These are phyloP conservation scores for Sycobia sp. DNA, from an alignment of 1,140 invertebrate species.

Conservation along the genomic window DNA sequence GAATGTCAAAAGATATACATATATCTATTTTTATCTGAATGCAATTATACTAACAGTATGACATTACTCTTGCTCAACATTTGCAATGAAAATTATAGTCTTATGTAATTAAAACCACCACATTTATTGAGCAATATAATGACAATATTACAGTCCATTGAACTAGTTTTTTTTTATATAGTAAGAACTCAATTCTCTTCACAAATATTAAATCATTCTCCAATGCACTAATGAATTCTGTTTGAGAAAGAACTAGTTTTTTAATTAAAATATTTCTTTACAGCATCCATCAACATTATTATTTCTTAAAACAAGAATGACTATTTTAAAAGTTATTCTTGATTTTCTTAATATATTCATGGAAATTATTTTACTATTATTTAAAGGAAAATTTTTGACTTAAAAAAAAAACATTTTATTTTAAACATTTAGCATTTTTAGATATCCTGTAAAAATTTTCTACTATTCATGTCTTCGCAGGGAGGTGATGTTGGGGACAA, in stretches of 20 bases:
- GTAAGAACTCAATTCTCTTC: too few species aligned
- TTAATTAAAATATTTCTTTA: slow-evolving; percentile 28
- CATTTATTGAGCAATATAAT: too few species aligned
- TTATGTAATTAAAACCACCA: slow-evolving; percentile 30
- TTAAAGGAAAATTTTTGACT: too few species aligned
- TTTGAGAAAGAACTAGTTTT: neutral
- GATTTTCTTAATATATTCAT: neutral
- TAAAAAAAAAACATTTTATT: too few species aligned
- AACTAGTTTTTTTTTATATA: too few species aligned
- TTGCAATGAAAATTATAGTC: neutral
- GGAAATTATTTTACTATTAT: too few species aligned
- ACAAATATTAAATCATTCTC: too few species aligned
- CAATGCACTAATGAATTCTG: too few species aligned
- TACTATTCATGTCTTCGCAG: slow-evolving; percentile 56
- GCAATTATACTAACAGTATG: slow-evolving; percentile 6
- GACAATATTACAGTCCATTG: too few species aligned
- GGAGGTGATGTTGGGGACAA: slow-evolving; percentile 64
- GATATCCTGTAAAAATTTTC: slow-evolving; percentile 43
- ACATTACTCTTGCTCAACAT: slow-evolving; percentile 24
- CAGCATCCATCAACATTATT: slow-evolving; percentile 15
- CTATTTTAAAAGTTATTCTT: neutral
- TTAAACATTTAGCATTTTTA: slow-evolving; percentile 1
- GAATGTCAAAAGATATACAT: slow-evolving; percentile 9
- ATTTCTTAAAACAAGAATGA: neutral
- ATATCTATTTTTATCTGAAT: slow-evolving; percentile 19